Evolutionary conservation across 2,888 invertebrate species (phyloP).

Genomic region (Rhingia rostrata): DNA sequence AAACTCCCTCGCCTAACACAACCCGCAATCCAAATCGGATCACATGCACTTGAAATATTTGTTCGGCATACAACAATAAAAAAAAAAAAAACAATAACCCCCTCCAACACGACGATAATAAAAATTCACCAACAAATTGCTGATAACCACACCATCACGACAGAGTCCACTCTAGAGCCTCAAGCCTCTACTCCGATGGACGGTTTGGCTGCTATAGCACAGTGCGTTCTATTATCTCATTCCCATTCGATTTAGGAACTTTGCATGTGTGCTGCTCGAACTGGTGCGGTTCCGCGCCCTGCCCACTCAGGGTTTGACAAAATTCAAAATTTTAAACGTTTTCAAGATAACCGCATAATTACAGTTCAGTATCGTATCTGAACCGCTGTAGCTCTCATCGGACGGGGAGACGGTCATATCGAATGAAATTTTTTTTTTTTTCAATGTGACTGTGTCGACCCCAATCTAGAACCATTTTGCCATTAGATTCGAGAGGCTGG

Average conservation of each 20-base stretch:
- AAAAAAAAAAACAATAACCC: conserved; percentile 12
- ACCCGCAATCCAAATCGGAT: neutral
- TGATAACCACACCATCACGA: conserved; percentile 41
- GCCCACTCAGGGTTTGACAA: conserved; percentile 16
- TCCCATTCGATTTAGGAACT: conserved; percentile 38
- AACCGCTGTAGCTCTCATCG: conserved; percentile 51
- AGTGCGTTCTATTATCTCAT: conserved; percentile 52
- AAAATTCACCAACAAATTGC: conserved; percentile 10
- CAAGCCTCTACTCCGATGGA: neutral
- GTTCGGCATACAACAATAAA: neutral
- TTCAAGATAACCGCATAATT: conserved; percentile 66
- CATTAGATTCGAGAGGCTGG: conserved; percentile 39
- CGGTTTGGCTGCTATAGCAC: neutral
- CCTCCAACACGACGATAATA: neutral
- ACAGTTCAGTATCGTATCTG: conserved; percentile 64
- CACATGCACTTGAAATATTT: conserved; percentile 25
- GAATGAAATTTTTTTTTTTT: neutral
- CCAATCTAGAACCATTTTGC: neutral
- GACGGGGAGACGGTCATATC: conserved; percentile 34
- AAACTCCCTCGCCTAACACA: neutral
- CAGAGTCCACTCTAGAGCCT: conserved; percentile 1
- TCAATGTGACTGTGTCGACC: neutral
- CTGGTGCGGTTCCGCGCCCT: neutral
- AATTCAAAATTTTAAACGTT: conserved; percentile 54
- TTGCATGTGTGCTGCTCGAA: conserved; percentile 36